phyloP scores from a whole-genome alignment of 92 coral and sea anemone genomes.

The Parazoanthus darwini region DNA sequence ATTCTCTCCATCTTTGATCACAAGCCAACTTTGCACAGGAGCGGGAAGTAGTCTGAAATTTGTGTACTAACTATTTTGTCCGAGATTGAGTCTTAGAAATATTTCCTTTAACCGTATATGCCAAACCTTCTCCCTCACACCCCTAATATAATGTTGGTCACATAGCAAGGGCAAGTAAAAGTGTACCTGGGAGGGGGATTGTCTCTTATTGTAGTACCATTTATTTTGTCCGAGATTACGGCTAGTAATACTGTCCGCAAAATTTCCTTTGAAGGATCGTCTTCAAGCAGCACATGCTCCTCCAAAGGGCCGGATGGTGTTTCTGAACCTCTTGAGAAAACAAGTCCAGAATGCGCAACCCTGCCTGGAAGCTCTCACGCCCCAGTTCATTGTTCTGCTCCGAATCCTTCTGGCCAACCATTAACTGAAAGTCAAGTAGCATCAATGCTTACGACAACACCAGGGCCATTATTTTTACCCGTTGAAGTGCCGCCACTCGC shows the following conservation, averaged over 20 bases:
- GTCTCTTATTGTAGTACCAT: no score
- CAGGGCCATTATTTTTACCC: conserved; percentile 8
- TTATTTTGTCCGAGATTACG: background rate
- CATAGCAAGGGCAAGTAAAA: no score
- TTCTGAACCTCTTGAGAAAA: background rate
- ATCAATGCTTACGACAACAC: conserved; percentile 40
- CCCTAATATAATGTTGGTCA: no score
- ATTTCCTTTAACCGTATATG: no score
- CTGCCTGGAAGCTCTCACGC: background rate
- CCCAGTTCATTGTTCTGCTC: background rate
- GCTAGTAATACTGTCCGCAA: background rate
- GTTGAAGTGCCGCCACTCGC: background rate
- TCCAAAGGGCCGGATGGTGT: background rate
- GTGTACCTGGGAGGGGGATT: no score
- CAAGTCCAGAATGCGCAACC: background rate
- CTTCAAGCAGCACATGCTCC: background rate
- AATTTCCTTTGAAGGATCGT: background rate
- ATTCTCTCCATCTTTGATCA: no score
- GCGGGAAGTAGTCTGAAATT: no score
- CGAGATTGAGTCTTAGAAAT: no score
- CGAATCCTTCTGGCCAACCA: conserved; percentile 30
- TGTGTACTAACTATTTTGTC: no score
- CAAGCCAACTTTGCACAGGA: no score
- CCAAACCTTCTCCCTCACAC: no score
- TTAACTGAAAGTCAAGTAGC: conserved; percentile 30